Evolutionary conservation across 2,113 vertebrate species (phyloP).

Genomic region (Indicator indicator): DNA sequence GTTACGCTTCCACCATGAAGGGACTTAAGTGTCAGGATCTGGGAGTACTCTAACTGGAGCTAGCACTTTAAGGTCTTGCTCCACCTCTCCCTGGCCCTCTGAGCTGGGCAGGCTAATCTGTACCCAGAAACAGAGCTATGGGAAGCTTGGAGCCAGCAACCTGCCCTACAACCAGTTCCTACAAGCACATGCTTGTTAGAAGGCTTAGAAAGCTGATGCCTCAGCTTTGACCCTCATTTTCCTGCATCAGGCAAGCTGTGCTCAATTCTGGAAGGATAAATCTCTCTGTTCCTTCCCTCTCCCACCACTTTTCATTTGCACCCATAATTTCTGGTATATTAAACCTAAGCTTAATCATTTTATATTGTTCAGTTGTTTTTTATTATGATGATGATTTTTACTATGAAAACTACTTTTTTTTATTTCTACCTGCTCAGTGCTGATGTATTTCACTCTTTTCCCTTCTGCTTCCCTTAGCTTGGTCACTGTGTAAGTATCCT

Average conservation of each 20-base stretch:
- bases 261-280: background rate
- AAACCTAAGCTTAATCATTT: slow-evolving; percentile 32
- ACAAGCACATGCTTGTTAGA: background rate
- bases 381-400: slow-evolving; percentile 28
- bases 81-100: background rate
- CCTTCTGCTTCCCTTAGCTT: slow-evolving; percentile 90
- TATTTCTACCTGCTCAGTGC: slow-evolving; percentile 72
- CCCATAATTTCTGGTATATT: slow-evolving; percentile 49
- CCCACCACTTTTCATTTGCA: slow-evolving; percentile 45
- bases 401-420: slow-evolving; percentile 47
- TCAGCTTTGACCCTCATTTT: slow-evolving; percentile 10
- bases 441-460: slow-evolving; percentile 81
- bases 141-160: background rate
- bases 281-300: slow-evolving; percentile 15
- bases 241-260: background rate
- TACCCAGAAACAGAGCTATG: background rate
- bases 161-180: background rate
- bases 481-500: slow-evolving; percentile 97
- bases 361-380: background rate
- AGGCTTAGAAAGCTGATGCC: background rate
- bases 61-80: background rate
- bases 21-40: background rate
- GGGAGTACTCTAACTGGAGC: background rate
- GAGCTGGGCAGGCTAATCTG: background rate
- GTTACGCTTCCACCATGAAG: background rate